phyloP scores from a whole-genome alignment of 2,888 invertebrate species.

The Drepana falcataria region DNA sequence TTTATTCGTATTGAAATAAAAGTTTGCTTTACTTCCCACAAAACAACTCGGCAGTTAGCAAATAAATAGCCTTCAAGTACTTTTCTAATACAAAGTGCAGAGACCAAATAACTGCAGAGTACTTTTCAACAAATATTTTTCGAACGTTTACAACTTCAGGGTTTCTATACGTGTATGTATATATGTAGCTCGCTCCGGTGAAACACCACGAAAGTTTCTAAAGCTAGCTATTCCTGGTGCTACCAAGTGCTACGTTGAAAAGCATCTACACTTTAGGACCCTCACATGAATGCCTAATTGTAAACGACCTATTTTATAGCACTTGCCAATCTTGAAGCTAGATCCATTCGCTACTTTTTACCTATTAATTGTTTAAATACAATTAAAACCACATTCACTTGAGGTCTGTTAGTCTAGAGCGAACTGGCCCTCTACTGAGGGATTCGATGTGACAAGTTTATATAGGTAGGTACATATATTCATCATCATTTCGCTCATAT shows the following conservation, averaged over 20 bases:
- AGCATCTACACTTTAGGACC: too few species aligned
- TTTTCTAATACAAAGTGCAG: constrained; percentile 2
- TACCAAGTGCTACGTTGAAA: not conserved
- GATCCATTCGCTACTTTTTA: too few species aligned
- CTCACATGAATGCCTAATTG: too few species aligned
- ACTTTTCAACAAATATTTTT: not conserved
- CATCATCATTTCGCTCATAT: too few species aligned
- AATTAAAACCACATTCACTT: too few species aligned
- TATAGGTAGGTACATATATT: too few species aligned
- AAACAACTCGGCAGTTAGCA: not conserved
- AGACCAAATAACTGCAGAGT: not conserved
- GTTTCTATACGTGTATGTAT: constrained; percentile 1
- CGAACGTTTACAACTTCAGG: constrained; percentile 3
- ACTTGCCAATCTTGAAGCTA: too few species aligned
- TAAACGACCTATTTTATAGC: too few species aligned
- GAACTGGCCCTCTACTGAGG: too few species aligned
- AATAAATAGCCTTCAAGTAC: not conserved
- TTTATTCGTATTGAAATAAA: not conserved
- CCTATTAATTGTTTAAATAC: too few species aligned
- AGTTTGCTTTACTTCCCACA: not conserved
- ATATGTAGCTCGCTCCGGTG: not conserved
- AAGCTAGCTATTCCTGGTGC: not conserved
- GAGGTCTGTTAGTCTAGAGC: too few species aligned
- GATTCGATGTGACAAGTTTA: too few species aligned
- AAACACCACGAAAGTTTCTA: not conserved